Evolutionary conservation across 2,113 vertebrate species (phyloP).

Genomic region (Tupaia tana): DNA sequence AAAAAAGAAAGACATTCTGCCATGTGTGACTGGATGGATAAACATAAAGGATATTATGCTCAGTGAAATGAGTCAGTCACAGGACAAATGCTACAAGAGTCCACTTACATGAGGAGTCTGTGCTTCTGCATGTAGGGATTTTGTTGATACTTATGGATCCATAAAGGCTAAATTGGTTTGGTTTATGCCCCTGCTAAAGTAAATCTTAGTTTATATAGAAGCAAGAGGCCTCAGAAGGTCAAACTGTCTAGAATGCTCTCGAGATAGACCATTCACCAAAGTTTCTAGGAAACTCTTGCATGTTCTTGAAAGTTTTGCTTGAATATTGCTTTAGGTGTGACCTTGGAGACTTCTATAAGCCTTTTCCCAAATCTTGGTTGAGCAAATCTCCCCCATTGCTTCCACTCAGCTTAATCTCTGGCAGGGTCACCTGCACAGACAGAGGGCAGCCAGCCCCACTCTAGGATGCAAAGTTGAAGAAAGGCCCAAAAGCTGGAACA

Average conservation of each 20-base stretch:
- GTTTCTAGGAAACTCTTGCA: background rate
- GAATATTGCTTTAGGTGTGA: accelerated
- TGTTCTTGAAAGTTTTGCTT: background rate
- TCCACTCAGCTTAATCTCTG: background rate
- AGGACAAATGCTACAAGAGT: accelerated
- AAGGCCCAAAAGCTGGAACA: background rate
- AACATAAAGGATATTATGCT: accelerated
- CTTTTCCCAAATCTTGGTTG: too few species aligned
- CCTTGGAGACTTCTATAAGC: background rate
- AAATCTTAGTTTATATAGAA: background rate
- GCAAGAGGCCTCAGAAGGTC: background rate
- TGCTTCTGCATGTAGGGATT: accelerated
- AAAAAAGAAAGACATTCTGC: background rate
- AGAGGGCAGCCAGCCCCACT: accelerated
- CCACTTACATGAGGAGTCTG: accelerated
- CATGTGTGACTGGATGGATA: accelerated
- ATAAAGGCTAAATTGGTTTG: background rate
- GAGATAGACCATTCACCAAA: background rate
- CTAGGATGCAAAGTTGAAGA: accelerated
- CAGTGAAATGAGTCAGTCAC: accelerated
- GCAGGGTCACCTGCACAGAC: background rate
- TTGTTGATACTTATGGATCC: background rate
- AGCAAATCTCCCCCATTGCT: background rate
- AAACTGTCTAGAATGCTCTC: accelerated
- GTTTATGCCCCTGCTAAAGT: background rate